Evolutionary conservation across 2,888 invertebrate species (phyloP).

Genomic region (Alcis repandata): DNA sequence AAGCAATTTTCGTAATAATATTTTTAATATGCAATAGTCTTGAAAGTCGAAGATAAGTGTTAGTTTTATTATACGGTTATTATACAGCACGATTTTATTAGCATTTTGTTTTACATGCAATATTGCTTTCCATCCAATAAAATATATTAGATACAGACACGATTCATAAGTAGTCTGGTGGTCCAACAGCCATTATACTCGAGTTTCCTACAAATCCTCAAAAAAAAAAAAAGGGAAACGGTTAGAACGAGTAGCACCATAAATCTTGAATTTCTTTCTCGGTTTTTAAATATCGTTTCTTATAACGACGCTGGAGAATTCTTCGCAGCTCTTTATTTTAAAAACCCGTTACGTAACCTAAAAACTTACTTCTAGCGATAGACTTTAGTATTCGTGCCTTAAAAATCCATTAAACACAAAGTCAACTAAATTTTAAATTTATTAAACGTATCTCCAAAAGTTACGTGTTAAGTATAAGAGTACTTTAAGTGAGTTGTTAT

Average conservation of each 20-base stretch:
- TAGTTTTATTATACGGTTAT: too few relatives aligned
- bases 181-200: conserved; percentile 29
- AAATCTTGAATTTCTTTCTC: conserved; percentile 33
- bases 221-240: conserved; percentile 26
- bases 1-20: too few relatives aligned
- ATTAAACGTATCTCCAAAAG: conserved; percentile 1
- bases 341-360: conserved; percentile 10
- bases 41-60: too few relatives aligned
- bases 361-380: conserved; percentile 10
- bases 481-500: conserved; percentile 4
- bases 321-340: conserved; percentile 18
- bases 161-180: conserved; percentile 1
- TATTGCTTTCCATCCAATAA: too few relatives aligned
- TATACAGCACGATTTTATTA: too few relatives aligned
- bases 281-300: conserved; percentile 29
- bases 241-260: conserved; percentile 26
- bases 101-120: too few relatives aligned
- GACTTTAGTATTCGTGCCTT: conserved; percentile 1
- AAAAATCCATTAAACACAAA: conserved; percentile 16
- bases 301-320: conserved; percentile 23
- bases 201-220: conserved; percentile 21
- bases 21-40: too few relatives aligned
- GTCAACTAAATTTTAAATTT: conserved; percentile 10
- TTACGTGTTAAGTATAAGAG: conserved; percentile 3
- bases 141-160: background rate